Percentiles rank a stretch among this genome's conserved stretches.
Conservation (phyloP, 2,888 invertebrate genomes). For the Philaethria dido region DNA sequence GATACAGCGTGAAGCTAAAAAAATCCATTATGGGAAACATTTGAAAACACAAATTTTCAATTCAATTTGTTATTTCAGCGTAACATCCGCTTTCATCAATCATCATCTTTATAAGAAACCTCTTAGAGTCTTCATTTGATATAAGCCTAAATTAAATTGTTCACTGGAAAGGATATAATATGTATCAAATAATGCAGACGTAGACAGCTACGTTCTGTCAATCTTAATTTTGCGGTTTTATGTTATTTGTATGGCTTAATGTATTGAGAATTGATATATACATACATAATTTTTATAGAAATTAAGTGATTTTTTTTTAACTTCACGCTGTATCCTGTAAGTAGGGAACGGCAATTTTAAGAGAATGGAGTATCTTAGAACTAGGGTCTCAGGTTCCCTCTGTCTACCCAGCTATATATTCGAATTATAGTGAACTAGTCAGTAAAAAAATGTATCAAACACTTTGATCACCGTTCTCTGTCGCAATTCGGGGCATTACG, state of each 20-base stretch:
- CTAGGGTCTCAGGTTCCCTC: too few relatives aligned
- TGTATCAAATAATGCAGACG: slow-evolving; percentile 1
- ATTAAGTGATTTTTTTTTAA: too few relatives aligned
- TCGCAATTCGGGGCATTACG: too few relatives aligned
- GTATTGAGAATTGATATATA: neutral
- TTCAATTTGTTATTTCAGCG: neutral
- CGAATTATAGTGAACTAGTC: too few relatives aligned
- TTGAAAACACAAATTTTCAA: neutral
- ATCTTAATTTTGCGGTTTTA: slow-evolving; percentile 16
- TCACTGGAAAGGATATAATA: slow-evolving; percentile 11
- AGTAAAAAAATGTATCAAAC: too few relatives aligned
- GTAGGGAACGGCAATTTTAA: too few relatives aligned
- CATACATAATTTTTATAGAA: too few relatives aligned
- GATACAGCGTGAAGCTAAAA: too few relatives aligned
- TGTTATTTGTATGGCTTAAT: neutral
- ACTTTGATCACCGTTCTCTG: too few relatives aligned
- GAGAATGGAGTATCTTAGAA: too few relatives aligned
- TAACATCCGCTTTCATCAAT: slow-evolving; percentile 3
- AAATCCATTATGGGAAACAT: neutral
- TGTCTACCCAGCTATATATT: too few relatives aligned
- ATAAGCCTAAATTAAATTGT: slow-evolving; percentile 23
- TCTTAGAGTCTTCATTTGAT: slow-evolving; percentile 5
- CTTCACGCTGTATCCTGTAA: too few relatives aligned
- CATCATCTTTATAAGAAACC: slow-evolving; percentile 4
- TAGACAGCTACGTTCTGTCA: slow-evolving; percentile 14